Conservation (phyloP, 2,888 invertebrate species). For the Cylindroiulus punctatus region DNA sequence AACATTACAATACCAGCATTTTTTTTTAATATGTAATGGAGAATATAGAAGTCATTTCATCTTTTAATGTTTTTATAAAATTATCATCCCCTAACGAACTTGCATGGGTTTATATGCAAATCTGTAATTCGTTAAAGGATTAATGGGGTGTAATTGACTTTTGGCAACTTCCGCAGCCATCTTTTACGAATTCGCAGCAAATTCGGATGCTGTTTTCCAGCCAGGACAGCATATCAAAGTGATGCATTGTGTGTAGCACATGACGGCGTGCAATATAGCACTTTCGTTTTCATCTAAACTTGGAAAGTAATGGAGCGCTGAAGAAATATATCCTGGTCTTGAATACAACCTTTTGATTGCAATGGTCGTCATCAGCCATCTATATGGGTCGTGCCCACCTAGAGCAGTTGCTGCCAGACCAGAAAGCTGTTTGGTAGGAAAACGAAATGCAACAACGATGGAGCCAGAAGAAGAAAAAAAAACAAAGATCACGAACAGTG, state of each 20-base stretch:
- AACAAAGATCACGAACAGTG: conserved; percentile 47
- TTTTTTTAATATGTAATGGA: too few relatives aligned
- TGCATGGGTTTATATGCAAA: too few relatives aligned
- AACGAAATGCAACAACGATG: not conserved
- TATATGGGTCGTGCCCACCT: conserved; percentile 45
- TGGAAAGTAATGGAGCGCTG: conserved; percentile 47
- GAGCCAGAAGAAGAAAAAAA: not conserved
- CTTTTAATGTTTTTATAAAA: too few relatives aligned
- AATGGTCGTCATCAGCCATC: conserved; percentile 31
- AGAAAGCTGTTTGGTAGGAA: conserved; percentile 11
- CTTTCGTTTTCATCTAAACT: conserved; percentile 47
- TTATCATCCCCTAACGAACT: too few relatives aligned
- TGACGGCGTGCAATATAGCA: conserved; percentile 37
- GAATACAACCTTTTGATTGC: conserved; percentile 47
- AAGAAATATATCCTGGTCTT: conserved; percentile 28
- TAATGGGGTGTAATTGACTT: too few relatives aligned
- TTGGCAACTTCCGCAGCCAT: not conserved
- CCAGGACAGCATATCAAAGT: conserved; percentile 31
- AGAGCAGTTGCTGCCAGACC: not conserved
- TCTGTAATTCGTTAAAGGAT: too few relatives aligned
- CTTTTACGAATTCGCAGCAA: not conserved
- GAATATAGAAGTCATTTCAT: too few relatives aligned
- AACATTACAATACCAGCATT: too few relatives aligned
- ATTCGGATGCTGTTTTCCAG: conserved; percentile 12
- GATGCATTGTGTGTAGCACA: conserved; percentile 8